Percentiles rank a stretch among this genome's conserved stretches.
Conservation (phyloP, 2,888 invertebrate genomes). For the Oeneis ivallda region DNA sequence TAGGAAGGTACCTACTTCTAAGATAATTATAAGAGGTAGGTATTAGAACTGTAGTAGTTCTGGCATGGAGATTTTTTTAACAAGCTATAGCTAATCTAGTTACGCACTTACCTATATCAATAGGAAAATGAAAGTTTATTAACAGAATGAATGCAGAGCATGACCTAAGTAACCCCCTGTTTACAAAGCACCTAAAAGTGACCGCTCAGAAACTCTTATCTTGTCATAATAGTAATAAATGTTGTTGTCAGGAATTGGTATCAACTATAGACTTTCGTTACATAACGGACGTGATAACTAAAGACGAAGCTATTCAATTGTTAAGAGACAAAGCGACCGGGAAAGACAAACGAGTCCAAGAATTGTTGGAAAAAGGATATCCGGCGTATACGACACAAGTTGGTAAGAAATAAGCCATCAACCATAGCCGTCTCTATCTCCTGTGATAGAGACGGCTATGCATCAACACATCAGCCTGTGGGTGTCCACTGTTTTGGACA, state of each 20-base stretch:
- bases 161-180: slow-evolving; percentile 21
- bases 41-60: too few relatives aligned
- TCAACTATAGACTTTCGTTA: slow-evolving; percentile 92
- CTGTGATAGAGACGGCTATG: too few relatives aligned
- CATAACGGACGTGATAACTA: slow-evolving; percentile 91
- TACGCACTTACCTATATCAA: not conserved
- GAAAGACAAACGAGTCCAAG: slow-evolving; percentile 84
- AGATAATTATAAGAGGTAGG: too few relatives aligned
- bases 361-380: slow-evolving; percentile 86
- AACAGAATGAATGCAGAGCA: not conserved
- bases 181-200: slow-evolving; percentile 27
- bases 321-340: slow-evolving; percentile 81
- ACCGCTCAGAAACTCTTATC: slow-evolving; percentile 25
- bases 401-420: too few relatives aligned
- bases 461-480: too few relatives aligned
- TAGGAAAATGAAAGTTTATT: not conserved
- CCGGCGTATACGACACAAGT: slow-evolving; percentile 94
- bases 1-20: too few relatives aligned
- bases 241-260: slow-evolving; percentile 82
- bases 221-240: slow-evolving; percentile 25
- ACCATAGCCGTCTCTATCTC: too few relatives aligned
- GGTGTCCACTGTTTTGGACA: too few relatives aligned
- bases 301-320: slow-evolving; percentile 89
- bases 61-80: not conserved
- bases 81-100: not conserved